Base-by-base conservation (phyloP, 2,888 invertebrate genomes). In the Pristionchus fissidentatus region DNA sequence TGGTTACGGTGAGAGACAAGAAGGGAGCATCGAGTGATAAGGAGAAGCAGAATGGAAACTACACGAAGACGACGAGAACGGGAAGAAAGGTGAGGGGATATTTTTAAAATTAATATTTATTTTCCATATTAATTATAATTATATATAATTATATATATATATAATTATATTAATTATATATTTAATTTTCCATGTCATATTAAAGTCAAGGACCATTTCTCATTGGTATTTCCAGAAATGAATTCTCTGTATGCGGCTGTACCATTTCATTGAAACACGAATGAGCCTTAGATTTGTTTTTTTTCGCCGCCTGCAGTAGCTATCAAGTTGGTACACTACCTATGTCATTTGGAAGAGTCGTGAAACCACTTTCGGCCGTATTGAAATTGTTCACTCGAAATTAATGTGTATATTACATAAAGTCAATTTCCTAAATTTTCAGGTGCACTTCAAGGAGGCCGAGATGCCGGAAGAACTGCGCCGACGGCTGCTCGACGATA, bases 361-460 rank as follows among this genome's bases (percentile, higher is more conserved):
- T n/a, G n/a, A n/a, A n/a, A n/a, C n/a, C n/a, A n/a, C n/a, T n/a
- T n/a, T n/a, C n/a, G n/a, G n/a, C n/a, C n/a, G n/a, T n/a, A n/a
- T n/a, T n/a, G n/a, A n/a, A n/a, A n/a, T n/a, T n/a, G n/a, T n/a
- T n/a, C n/a, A n/a, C n/a, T n/a, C n/a, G n/a, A n/a, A n/a, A n/a
- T n/a, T n/a, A n/a, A 49, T 49, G 13, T 57, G 57, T 7, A 10
- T 19, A 60, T 29, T 60, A 29, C n/a, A n/a, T 41, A 38, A 38
- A 22, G 32, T 38, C 22, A 70, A 38, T 70, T 35, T 35, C 22
- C 38, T 32, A 15, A 19, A 22, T 15, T 70, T 32, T 26, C 32
- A 78, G 78, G 88, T 89, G 22, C 87, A 89, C 57, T 82, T 87
- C 52, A 85, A 87, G 55, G 85, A 88, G 35, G 87, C 85, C 15